These are phyloP conservation scores for Ispidina picta DNA, from an alignment of 2,797 vertebrate species.

Conservation along the genomic window DNA sequence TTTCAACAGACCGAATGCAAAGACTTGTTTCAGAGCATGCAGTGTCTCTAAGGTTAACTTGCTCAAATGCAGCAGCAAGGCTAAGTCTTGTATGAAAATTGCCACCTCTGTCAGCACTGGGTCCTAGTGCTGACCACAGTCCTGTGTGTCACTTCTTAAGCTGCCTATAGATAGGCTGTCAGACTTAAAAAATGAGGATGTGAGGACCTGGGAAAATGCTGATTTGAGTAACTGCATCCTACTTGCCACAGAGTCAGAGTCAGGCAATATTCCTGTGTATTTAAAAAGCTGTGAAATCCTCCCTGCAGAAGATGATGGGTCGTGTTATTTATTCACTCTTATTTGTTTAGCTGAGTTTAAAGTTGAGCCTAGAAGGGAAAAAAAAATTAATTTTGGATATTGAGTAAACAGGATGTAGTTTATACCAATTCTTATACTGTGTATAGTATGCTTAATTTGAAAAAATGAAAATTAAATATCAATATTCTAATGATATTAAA, in stretches of 20 bases:
- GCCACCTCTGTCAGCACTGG: background rate
- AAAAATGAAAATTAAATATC: conserved; percentile 57
- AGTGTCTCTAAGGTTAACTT: background rate
- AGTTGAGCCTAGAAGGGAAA: background rate
- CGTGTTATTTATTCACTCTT: background rate
- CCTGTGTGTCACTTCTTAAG: background rate
- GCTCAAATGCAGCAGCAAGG: background rate
- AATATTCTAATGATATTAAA: conserved; percentile 62
- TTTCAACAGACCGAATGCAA: background rate
- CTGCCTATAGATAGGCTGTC: background rate
- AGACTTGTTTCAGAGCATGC: background rate
- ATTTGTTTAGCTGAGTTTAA: conserved; percentile 45
- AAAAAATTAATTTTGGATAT: background rate
- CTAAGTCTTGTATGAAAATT: background rate
- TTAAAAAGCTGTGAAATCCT: conserved; percentile 30
- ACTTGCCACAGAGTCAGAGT: background rate
- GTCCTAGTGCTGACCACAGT: background rate
- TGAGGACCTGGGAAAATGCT: conserved; percentile 8
- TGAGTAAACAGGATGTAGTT: conserved; percentile 48
- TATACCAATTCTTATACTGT: conserved; percentile 27
- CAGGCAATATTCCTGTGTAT: background rate
- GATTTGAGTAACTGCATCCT: conserved; percentile 22
- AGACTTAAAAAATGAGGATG: background rate
- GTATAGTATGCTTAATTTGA: conserved; percentile 15
- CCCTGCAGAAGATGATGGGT: background rate